These are phyloP conservation scores for Orius insidiosus DNA, from an alignment of 1,140 invertebrate species.

Conservation along the genomic window DNA sequence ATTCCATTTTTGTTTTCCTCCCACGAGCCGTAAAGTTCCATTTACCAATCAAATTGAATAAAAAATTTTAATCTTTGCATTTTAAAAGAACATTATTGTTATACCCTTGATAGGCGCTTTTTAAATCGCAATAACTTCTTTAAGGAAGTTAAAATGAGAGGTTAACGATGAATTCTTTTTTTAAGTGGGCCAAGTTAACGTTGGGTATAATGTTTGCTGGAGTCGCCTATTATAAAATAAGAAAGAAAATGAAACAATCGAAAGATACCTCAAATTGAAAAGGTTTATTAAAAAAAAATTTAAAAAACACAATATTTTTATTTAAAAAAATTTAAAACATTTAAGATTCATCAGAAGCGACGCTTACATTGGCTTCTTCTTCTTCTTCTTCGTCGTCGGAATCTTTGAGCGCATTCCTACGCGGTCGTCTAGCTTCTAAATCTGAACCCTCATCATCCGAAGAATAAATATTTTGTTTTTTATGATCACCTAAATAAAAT, in stretches of 20 bases:
- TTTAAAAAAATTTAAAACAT: neutral
- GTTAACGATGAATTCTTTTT: no score
- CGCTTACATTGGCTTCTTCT: constrained; percentile 11
- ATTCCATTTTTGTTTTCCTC: no score
- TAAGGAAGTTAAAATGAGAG: no score
- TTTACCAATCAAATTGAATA: no score
- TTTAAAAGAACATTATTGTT: no score
- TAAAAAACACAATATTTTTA: no score
- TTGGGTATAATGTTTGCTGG: neutral
- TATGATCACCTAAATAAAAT: constrained; percentile 18
- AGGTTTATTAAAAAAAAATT: neutral
- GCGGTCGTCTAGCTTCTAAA: constrained; percentile 55
- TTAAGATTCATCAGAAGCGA: constrained; percentile 9
- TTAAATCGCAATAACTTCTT: no score
- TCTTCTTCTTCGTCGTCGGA: constrained; percentile 47
- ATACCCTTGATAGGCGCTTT: no score
- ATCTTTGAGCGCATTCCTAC: constrained; percentile 65
- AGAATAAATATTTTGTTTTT: constrained; percentile 67
- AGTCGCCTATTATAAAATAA: neutral
- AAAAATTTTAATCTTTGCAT: no score
- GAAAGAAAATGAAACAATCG: neutral
- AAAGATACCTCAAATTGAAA: neutral
- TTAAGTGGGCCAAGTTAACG: no score
- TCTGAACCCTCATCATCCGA: constrained; percentile 82
- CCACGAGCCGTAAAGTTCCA: no score